Evolutionary conservation across 2,797 vertebrate species (phyloP).

Genomic region (Chelon auratus): DNA sequence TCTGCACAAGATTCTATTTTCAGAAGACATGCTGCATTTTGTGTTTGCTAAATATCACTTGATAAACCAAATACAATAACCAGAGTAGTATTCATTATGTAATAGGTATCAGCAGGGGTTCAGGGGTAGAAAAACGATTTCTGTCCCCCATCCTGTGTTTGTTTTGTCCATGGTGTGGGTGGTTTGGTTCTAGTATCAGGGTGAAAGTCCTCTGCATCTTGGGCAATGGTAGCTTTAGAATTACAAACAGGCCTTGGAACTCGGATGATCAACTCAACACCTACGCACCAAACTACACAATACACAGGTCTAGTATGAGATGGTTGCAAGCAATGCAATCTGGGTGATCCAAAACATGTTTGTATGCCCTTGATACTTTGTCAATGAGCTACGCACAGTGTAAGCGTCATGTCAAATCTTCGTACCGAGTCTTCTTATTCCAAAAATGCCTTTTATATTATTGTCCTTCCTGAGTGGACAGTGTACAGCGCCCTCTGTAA

Average conservation of each 20-base stretch:
- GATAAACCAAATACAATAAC: background rate
- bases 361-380: background rate
- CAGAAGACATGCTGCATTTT: background rate
- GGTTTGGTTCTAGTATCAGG: conserved; percentile 47
- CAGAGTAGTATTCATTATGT: background rate
- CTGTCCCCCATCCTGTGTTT: conserved; percentile 24
- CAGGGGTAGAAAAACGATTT: background rate
- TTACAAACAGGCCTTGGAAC: conserved; percentile 78
- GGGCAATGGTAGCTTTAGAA: conserved; percentile 65
- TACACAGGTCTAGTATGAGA: background rate
- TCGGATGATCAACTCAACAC: conserved; percentile 56
- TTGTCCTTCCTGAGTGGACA: too few species aligned
- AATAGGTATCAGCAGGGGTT: background rate
- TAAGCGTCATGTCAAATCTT: too few species aligned
- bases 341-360: background rate
- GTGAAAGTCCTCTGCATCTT: conserved; percentile 72
- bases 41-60: too few species aligned
- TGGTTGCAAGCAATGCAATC: background rate
- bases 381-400: background rate
- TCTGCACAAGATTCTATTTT: background rate
- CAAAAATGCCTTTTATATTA: too few species aligned
- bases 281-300: conserved; percentile 40
- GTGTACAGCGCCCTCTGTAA: too few species aligned
- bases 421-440: too few species aligned
- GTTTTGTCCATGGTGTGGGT: conserved; percentile 60